Base-by-base conservation (phyloP, 2,113 vertebrate species). In the Polyodon spathula region DNA sequence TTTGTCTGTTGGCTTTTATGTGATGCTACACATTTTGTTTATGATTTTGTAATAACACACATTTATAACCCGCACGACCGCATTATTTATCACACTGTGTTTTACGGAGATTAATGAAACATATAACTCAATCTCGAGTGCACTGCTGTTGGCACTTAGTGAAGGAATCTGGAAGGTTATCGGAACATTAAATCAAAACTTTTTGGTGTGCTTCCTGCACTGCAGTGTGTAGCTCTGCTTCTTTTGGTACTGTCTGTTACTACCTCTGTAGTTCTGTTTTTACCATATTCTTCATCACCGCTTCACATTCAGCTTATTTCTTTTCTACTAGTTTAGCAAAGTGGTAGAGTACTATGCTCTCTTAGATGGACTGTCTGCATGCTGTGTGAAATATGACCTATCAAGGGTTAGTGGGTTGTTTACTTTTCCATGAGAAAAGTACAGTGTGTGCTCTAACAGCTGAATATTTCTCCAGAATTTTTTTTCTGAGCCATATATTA, bases 91-190 rank as follows among this genome's bases (percentile, higher is more conserved):
- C 74, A 69, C 74, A 72, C 70, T 61, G 66, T 73, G 62, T 62
- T 78, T 81, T 77, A 64, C 66, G 65, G 66, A 70, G 78, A 79
- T 27, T 81, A 82, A 84, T 80, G 79, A 81, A 75, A 78, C 79
- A 76, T 80, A 27, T 27, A 78, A 76, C 76, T 77, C 69, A 73
- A 66, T 12, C 71, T 71, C 58, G 68, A 67, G 76, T 73, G 73
- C 76, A 72, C 78, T 70, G 74, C 70, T 37, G 73, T 57, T 70
- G 64, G 69, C 78, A 73, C 67, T 75, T 71, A 71, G 69, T 60
- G 66, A 75, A 79, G 75, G 76, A 75, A 81, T 77, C 74, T 75
- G 76, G 78, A 81, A 81, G 79, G 78, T 86, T 84, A 86, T 84
- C 79, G 69, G 76, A 71, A 71, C 71, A 66, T 79, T 82, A 81